These are phyloP conservation scores for Sceloporus undulatus DNA, from an alignment of 2,113 vertebrate species.

Conservation along the genomic window DNA sequence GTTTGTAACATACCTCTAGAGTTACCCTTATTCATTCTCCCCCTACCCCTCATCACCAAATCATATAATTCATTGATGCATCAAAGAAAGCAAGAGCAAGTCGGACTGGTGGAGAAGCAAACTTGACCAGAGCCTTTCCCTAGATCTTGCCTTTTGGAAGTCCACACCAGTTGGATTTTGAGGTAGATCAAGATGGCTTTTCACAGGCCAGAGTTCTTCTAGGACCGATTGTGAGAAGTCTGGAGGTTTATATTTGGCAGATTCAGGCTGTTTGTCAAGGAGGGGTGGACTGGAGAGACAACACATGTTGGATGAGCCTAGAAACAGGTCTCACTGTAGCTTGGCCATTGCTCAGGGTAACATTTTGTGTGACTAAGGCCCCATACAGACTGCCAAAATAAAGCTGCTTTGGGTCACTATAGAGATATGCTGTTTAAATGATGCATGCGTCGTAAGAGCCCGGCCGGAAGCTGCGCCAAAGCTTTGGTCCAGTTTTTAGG, in stretches of 20 bases:
- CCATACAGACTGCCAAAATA: no score
- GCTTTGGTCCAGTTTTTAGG: no score
- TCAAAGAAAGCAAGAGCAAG: not conserved
- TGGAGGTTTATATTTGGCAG: no score
- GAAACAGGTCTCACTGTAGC: not conserved
- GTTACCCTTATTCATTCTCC: not conserved
- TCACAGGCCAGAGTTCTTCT: not conserved
- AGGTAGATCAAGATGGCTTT: constrained; percentile 6
- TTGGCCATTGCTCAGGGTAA: not conserved
- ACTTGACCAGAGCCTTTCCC: not conserved
- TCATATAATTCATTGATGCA: not conserved
- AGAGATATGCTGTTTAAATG: no score
- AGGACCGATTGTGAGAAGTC: not conserved
- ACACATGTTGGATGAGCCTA: no score
- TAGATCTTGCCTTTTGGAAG: not conserved
- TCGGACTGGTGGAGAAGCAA: not conserved
- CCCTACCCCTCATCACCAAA: not conserved
- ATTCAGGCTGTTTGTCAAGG: not conserved
- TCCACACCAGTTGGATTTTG: not conserved
- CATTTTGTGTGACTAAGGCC: not conserved
- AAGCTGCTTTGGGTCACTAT: no score
- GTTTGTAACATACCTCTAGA: not conserved
- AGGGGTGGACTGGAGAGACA: no score
- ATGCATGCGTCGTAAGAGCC: no score
- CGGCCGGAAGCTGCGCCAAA: no score